Percentiles rank a stretch among this genome's conserved stretches.
These are phyloP conservation scores for Arremon brunneinucha DNA, from an alignment of 2,797 vertebrate species.

Conservation along the genomic window DNA sequence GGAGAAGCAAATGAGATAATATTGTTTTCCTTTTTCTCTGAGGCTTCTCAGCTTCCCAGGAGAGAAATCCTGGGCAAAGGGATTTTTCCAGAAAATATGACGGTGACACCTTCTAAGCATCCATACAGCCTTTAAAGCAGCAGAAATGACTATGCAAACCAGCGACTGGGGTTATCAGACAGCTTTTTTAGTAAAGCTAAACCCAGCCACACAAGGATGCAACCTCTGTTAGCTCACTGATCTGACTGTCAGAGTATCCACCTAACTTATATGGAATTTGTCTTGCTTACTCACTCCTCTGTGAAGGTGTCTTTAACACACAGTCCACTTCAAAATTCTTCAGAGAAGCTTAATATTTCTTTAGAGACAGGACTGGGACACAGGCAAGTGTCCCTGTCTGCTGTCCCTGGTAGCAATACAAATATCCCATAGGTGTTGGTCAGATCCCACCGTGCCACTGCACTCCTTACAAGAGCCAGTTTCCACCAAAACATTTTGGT, in stretches of 20 bases:
- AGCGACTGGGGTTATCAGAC: not conserved
- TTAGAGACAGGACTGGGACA: not conserved
- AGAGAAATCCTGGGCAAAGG: too few species aligned
- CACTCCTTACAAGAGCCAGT: not conserved
- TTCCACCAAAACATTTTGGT: not conserved
- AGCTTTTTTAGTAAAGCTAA: not conserved
- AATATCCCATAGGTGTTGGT: not conserved
- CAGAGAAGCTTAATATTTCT: not conserved
- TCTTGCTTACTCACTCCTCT: not conserved
- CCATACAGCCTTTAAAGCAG: not conserved
- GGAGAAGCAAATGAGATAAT: too few species aligned
- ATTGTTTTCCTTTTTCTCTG: too few species aligned
- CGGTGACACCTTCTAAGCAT: not conserved
- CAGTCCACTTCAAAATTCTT: not conserved
- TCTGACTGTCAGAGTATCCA: not conserved
- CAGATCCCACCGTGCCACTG: not conserved
- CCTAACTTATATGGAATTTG: fast-evolving
- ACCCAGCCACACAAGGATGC: not conserved
- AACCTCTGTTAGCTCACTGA: not conserved
- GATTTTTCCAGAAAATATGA: too few species aligned
- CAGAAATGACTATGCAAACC: not conserved
- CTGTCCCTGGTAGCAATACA: not conserved
- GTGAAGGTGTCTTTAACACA: not conserved
- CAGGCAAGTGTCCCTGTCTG: not conserved
- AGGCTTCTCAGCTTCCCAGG: too few species aligned